phyloP scores from a whole-genome alignment of 2,797 vertebrate species.

The Aldrovandia affinis region DNA sequence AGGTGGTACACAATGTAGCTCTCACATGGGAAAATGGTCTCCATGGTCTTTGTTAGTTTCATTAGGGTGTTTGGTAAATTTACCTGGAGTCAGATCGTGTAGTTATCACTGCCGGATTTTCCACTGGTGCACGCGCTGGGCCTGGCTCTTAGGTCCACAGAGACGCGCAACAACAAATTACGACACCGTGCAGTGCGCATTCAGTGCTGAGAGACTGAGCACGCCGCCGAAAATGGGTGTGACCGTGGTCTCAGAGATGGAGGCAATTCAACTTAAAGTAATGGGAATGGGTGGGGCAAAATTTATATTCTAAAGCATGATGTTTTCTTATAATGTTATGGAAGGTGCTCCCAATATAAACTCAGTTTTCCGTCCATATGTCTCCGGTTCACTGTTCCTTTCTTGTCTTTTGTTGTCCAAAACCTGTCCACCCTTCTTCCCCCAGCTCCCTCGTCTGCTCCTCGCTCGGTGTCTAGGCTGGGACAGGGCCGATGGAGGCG shows the following conservation, averaged over 20 bases:
- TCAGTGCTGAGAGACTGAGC: not conserved
- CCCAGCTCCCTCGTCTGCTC: not conserved
- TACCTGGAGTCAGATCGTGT: constrained; percentile 1
- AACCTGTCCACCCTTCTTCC: not conserved
- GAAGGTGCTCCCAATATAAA: not conserved
- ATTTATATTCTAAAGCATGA: not conserved
- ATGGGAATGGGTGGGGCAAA: not conserved
- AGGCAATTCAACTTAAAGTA: not conserved
- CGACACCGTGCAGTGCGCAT: not conserved
- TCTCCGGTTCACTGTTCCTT: not conserved
- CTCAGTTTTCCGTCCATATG: not conserved
- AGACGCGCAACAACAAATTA: constrained; percentile 7
- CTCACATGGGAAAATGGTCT: constrained; percentile 6
- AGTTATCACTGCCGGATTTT: not conserved
- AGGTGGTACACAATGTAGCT: not conserved
- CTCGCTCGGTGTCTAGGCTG: not conserved
- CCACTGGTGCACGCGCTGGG: not conserved
- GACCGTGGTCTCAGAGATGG: not conserved
- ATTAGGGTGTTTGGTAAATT: not conserved
- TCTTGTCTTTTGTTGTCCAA: not conserved
- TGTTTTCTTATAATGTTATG: not conserved
- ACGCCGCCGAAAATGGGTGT: not conserved
- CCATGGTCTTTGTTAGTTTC: constrained; percentile 20
- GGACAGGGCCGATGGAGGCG: constrained; percentile 72
- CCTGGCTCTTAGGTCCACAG: not conserved